Evolutionary conservation across 2,888 invertebrate species (phyloP), one percentile per base, ranked within the genome.

Genomic region (Bugulina stolonifera): DNA sequence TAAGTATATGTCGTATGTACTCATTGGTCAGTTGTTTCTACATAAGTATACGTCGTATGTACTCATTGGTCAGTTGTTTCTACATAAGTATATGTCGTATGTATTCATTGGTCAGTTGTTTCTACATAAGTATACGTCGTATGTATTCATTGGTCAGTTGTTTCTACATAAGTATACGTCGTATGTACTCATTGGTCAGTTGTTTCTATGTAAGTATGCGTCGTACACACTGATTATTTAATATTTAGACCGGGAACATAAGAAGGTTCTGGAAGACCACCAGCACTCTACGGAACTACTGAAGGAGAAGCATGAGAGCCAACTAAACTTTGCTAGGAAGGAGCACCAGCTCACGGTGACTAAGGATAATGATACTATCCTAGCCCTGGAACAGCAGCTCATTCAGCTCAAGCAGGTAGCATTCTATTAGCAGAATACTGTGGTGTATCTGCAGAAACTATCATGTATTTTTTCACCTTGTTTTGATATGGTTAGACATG

Each of bases 281-380:
- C 79, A 80, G 34, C 80, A 80, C 70, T 81, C 81, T 72, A 73
- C 80, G 71, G 74, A 79, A 52, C 76, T 77, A 3, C 72, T 80
- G 25, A 78, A 78, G 70, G 79, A 80, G 73, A 82, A 82, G 73
- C 79, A 79, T 27, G 81, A 82, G 69, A 81, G 82, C 57, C 79
- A 78, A 73, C 75, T 81, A 5, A 81, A 81, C 69, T 81, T 79
- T 73, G 73, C 81, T 64, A 80, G 80, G 73, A 81, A 82, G 72
- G 82, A 82, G 72, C 80, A 82, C 70, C 77, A 76, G 57, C 76
- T 81, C 69, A 75, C 79, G 1, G 74, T 79, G n/a, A 77, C 78
- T 55, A 82, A 82, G 78, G 79, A 81, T 27, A 75, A 80, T 22
- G 82, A 82, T 73, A 78, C 79, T 23, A 79, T 81, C 35, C 72